Base-by-base conservation (phyloP, 2,113 vertebrate genomes). In the Sander lucioperca region DNA sequence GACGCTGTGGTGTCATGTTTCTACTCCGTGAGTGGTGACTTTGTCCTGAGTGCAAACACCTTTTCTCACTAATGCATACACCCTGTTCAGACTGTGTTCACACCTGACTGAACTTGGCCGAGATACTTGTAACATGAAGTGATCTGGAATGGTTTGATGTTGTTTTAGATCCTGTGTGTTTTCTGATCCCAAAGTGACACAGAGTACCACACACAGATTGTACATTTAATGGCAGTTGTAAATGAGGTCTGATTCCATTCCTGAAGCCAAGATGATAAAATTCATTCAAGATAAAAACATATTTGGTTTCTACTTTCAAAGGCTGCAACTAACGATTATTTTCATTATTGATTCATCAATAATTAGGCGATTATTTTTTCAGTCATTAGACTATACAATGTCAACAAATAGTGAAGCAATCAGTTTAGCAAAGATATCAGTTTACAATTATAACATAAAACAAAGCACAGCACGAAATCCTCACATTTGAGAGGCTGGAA, bases 41-140 rank as follows among this genome's bases (percentile, higher is more conserved):
- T 70, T 81, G 14, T 77, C 54, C 62, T n/a, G 11, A 27, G 50
- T 57, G 65, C 71, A 80, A 70, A 59, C 43, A 67, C 33, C 18
- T 66, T 36, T 25, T 59, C n/a, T 69, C 57, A 33, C 27, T 19
- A 56, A 54, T 23, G 13, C 36, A 69, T 68, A 58, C 30, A 54
- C 33, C 30, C 30, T 36, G 39, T 23, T 12, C 30, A 54, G 30
- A 23, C 27, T 53, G 50, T 67, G 53, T 21, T 83, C 48, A 72
- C 74, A 68, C 57, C 23, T 64, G 76, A 71, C 16, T 54, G 53
- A 27, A 25, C 18, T 25, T 51, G 50, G 6, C 74, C 57, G 14
- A 62, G 19, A 23, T 68, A 30, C 1, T 47, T 54, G 54, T 21
- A 36, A 30, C 19, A 25, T 66, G 30, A 59, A 48, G 19, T 19